phyloP scores from a whole-genome alignment of 64 coral and sea anemone species.

The Hydrozoanthus tunicans region DNA sequence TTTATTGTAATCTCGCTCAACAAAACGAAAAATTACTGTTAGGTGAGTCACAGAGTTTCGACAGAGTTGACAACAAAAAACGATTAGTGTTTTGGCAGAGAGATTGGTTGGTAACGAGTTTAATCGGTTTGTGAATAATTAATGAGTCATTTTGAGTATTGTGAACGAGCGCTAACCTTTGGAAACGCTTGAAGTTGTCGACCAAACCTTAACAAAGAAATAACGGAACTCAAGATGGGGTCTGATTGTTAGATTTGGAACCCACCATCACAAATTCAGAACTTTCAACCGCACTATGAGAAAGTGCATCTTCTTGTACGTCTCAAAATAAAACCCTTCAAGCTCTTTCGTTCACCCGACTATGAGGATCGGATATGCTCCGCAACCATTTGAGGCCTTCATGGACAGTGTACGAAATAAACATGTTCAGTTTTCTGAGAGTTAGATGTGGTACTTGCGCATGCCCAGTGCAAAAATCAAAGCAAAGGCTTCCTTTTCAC shows the following conservation, averaged over 20 bases:
- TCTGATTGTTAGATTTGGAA: not conserved
- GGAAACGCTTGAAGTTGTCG: not conserved
- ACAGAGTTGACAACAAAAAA: too few species aligned
- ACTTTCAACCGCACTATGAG: not conserved
- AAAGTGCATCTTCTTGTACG: conserved; percentile 50
- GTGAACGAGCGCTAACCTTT: not conserved
- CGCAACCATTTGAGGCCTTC: conserved; percentile 51
- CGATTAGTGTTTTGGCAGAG: too few species aligned
- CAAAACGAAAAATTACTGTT: too few species aligned
- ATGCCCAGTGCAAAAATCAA: not conserved
- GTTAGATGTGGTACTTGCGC: conserved; percentile 31
- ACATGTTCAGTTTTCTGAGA: conserved; percentile 6
- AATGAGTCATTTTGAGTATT: too few species aligned
- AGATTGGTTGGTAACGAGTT: too few species aligned
- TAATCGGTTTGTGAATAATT: too few species aligned
- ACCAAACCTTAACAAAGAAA: conserved; percentile 38
- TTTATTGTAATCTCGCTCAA: too few species aligned
- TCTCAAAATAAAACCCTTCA: conserved; percentile 63
- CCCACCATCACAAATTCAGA: conserved; percentile 5
- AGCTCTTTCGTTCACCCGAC: conserved; percentile 46
- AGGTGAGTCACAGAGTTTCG: too few species aligned
- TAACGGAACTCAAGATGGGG: not conserved
- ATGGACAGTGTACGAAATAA: conserved; percentile 50
- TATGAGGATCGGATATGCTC: conserved; percentile 48
- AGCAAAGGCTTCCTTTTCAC: conserved; percentile 51